phyloP scores from a whole-genome alignment of 2,888 invertebrate genomes.

The Helicoverpa assulta region DNA sequence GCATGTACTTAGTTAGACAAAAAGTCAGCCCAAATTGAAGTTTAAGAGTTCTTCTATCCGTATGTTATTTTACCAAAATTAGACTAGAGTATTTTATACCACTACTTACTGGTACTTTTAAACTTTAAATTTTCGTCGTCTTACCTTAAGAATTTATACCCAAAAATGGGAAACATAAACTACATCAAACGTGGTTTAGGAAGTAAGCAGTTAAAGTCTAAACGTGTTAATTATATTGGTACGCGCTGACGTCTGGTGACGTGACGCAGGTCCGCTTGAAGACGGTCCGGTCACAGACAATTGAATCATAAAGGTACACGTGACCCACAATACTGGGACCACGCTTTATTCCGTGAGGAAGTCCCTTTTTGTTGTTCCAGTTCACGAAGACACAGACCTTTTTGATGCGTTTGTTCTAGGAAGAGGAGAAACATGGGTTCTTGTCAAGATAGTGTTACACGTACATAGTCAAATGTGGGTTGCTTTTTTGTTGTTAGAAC shows the following conservation, averaged over 20 bases:
- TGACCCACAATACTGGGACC: slow-evolving; percentile 63
- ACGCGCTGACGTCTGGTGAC: slow-evolving; percentile 67
- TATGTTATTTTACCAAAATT: no score
- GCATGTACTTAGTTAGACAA: no score
- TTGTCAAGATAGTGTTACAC: slow-evolving; percentile 40
- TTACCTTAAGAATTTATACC: neutral
- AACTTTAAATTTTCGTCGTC: no score
- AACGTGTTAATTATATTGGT: slow-evolving; percentile 79
- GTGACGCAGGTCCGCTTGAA: slow-evolving; percentile 80
- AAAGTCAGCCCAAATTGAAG: no score
- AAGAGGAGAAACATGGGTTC: slow-evolving; percentile 29
- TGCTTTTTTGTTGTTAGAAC: neutral
- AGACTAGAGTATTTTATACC: no score
- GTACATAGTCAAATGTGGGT: neutral
- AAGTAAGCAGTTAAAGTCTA: slow-evolving; percentile 53
- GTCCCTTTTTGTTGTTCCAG: slow-evolving; percentile 26
- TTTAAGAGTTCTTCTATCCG: no score
- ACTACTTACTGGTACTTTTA: no score
- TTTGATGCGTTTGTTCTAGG: slow-evolving; percentile 20
- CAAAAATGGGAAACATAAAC: slow-evolving; percentile 25
- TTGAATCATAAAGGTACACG: slow-evolving; percentile 85
- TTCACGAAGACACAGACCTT: slow-evolving; percentile 23
- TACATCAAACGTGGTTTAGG: slow-evolving; percentile 48
- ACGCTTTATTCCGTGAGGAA: slow-evolving; percentile 55
- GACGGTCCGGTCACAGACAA: slow-evolving; percentile 77